Evolutionary conservation across 2,888 invertebrate species (phyloP).

Genomic region (Ellobium chinense): DNA sequence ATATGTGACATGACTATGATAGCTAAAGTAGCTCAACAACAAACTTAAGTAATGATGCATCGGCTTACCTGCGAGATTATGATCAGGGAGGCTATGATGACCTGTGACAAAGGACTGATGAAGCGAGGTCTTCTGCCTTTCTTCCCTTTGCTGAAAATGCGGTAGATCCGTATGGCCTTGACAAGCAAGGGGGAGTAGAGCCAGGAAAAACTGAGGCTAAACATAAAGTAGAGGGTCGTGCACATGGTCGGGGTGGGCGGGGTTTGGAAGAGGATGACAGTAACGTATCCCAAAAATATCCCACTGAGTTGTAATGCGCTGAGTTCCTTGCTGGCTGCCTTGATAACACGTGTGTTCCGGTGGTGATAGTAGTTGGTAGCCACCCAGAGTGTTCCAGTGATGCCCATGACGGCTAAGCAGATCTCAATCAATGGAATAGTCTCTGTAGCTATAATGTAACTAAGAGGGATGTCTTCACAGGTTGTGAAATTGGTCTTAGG

Average conservation of each 20-base stretch:
- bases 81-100: conserved; percentile 42
- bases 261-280: conserved; percentile 56
- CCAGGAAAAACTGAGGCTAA: conserved; percentile 54
- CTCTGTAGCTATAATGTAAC: conserved; percentile 26
- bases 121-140: conserved; percentile 51
- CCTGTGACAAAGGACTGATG: conserved; percentile 52
- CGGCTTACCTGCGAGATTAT: conserved; percentile 53
- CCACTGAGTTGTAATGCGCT: conserved; percentile 66
- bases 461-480: conserved; percentile 41
- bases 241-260: conserved; percentile 52
- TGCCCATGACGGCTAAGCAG: conserved; percentile 18
- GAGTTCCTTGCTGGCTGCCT: conserved; percentile 68
- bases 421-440: conserved; percentile 39
- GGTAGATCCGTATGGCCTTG: conserved; percentile 55
- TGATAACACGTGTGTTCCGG: conserved; percentile 61
- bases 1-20: too few species aligned
- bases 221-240: conserved; percentile 47
- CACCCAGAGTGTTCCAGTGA: neutral
- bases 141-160: conserved; percentile 58
- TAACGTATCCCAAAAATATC: conserved; percentile 59
- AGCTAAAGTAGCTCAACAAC: too few species aligned
- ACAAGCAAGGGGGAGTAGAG: conserved; percentile 59
- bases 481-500: conserved; percentile 38
- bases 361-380: conserved; percentile 37
- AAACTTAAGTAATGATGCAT: too few species aligned